Base-by-base conservation (phyloP, 2,113 vertebrate species). In the Romanogobio albipinnatus region DNA sequence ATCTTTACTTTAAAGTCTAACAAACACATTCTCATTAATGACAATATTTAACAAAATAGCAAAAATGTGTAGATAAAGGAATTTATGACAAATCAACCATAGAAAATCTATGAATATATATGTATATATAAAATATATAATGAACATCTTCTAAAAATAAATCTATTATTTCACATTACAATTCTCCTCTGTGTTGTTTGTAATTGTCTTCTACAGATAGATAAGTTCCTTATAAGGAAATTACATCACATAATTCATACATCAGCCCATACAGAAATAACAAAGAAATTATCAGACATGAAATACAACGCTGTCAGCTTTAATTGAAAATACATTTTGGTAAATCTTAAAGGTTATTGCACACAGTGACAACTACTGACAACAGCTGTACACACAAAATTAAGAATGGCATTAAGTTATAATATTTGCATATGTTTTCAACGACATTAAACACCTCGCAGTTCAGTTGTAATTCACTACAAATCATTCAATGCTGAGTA, bases 11-110 rank as follows among this genome's bases (percentile, higher is more conserved):
- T 77, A 66, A 29, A 36, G n/a, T 61, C 70, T 58, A 39, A 66
- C 64, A 84, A 70, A 59, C 74, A 80, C 19, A 39, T 82, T 53
- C 49, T 43, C 24, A 58, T 71, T 75, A 58, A 76, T 83, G 85
- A 82, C 85, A 86, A 85, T 86, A 90, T 58, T 90, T 85, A 86
- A 82, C 87, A 84, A 89, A 89, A 89, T 89, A 87, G 87, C 84
- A 88, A 88, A 87, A 90, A 83, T 91, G 87, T 91, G 88, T 81
- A 82, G 51, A 87, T 77, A 79, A 49, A 77, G 14, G 82, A 77
- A 29, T 86, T 83, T 91, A 91, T 93, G 94, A 91, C 91, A 94
- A 94, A 94, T 93, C 86, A 68, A 81, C 11, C 19, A 82, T 71
- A 70, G 26, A 58, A 71, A 82, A 43, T 47, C 15, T 68, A 81